Conservation (phyloP, 1,140 invertebrate genomes). For the Paracyclopina nana region DNA sequence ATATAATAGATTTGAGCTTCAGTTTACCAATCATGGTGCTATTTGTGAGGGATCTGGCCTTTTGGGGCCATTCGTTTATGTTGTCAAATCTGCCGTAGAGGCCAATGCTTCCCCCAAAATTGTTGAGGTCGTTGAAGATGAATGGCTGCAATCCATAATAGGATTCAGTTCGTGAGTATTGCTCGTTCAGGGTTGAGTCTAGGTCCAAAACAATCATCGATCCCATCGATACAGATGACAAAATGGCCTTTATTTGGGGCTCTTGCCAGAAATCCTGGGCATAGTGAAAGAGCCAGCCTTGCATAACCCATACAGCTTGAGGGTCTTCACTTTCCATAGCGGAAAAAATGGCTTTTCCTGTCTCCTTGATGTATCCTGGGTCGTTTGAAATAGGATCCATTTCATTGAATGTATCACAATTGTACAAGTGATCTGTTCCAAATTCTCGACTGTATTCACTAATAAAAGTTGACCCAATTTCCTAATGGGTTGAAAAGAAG, state of each 20-base stretch:
- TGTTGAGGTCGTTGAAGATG: constrained; percentile 14
- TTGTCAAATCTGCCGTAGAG: not conserved
- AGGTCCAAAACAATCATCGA: constrained; percentile 13
- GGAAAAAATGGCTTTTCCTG: constrained; percentile 44
- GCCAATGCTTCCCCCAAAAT: constrained; percentile 6
- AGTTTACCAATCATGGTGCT: constrained; percentile 4
- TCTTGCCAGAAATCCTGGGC: constrained; percentile 41
- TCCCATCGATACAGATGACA: constrained; percentile 48
- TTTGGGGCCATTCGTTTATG: constrained; percentile 1
- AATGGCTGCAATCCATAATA: constrained; percentile 14
- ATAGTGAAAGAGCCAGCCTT: constrained; percentile 63
- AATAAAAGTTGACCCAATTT: constrained; percentile 48
- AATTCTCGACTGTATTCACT: constrained; percentile 31
- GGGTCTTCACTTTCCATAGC: constrained; percentile 47
- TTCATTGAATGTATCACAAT: constrained; percentile 67
- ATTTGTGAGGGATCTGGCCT: not conserved
- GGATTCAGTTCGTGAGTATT: constrained; percentile 4
- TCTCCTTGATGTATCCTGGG: constrained; percentile 38
- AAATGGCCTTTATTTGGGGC: constrained; percentile 40
- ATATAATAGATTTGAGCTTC: too few relatives aligned
- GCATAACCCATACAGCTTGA: constrained; percentile 52
- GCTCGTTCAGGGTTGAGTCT: constrained; percentile 7
- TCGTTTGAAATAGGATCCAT: constrained; percentile 41
- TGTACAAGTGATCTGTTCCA: constrained; percentile 65
- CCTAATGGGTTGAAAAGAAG: too few relatives aligned